These are phyloP conservation scores for Chiroxiphia lanceolata DNA, from an alignment of 2,797 vertebrate species.

Conservation along the genomic window DNA sequence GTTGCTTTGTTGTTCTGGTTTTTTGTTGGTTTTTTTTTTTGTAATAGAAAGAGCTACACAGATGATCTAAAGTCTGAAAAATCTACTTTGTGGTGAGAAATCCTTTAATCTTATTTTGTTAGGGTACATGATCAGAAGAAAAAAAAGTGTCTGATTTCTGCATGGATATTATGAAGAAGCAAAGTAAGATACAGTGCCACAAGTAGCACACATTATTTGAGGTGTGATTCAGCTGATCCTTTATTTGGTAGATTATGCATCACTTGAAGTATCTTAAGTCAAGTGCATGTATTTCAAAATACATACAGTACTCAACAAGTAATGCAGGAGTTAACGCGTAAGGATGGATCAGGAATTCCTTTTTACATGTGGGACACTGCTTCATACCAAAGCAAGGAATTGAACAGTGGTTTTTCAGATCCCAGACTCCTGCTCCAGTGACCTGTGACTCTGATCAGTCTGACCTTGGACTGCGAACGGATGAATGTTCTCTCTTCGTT, in stretches of 20 bases:
- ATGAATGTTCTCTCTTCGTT: background rate
- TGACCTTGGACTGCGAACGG: background rate
- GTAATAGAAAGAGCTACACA: background rate
- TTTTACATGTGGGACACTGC: background rate
- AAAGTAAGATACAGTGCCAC: background rate
- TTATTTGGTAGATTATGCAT: background rate
- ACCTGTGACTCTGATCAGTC: background rate
- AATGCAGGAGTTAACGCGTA: background rate
- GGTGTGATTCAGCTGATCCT: background rate
- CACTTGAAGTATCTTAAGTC: background rate
- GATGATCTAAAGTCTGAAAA: background rate
- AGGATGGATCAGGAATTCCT: constrained; percentile 9
- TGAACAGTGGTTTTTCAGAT: constrained; percentile 10
- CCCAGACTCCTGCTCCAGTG: background rate
- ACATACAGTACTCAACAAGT: accelerated
- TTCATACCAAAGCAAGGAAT: background rate
- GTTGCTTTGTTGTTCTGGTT: background rate
- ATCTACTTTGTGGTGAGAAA: background rate
- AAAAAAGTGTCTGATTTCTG: background rate
- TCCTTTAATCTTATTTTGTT: background rate
- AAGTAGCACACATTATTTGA: background rate
- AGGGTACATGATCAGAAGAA: background rate
- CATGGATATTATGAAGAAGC: background rate
- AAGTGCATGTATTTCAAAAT: background rate
- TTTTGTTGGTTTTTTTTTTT: background rate